phyloP scores from a whole-genome alignment of 2,888 invertebrate genomes.

The Oxystoma pomonae region DNA sequence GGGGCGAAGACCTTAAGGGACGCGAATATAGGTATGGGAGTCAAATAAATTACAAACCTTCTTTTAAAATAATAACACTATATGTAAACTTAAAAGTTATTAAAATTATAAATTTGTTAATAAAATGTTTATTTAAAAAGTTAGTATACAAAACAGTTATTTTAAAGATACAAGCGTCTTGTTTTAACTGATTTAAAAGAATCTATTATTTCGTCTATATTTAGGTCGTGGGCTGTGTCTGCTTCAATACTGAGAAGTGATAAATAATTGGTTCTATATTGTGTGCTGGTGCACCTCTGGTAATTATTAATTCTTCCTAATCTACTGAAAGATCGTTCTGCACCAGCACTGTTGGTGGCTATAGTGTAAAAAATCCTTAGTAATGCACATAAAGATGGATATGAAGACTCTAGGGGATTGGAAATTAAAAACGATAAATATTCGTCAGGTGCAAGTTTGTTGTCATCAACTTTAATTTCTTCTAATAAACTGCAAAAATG shows the following conservation, averaged over 20 bases:
- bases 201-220: not conserved
- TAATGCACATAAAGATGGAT: conserved; percentile 3
- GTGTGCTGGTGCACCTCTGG: not conserved
- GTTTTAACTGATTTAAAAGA: not conserved
- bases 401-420: conserved; percentile 2
- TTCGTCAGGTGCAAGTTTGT: not conserved
- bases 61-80: no score
- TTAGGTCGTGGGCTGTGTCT: not conserved
- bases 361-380: conserved; percentile 1
- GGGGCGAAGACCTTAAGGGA: no score
- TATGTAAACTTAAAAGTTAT: no score
- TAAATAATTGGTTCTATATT: not conserved
- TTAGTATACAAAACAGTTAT: no score
- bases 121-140: no score
- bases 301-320: conserved; percentile 6
- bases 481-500: conserved; percentile 1
- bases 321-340: conserved; percentile 4
- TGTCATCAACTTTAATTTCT: conserved; percentile 5
- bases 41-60: no score
- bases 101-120: no score
- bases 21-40: no score
- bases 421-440: conserved; percentile 1
- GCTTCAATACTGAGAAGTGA: not conserved
- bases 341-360: conserved; percentile 2
- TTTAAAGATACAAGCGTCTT: no score